These are phyloP conservation scores for Heliornis fulica DNA, from an alignment of 2,113 vertebrate genomes.

Conservation along the genomic window DNA sequence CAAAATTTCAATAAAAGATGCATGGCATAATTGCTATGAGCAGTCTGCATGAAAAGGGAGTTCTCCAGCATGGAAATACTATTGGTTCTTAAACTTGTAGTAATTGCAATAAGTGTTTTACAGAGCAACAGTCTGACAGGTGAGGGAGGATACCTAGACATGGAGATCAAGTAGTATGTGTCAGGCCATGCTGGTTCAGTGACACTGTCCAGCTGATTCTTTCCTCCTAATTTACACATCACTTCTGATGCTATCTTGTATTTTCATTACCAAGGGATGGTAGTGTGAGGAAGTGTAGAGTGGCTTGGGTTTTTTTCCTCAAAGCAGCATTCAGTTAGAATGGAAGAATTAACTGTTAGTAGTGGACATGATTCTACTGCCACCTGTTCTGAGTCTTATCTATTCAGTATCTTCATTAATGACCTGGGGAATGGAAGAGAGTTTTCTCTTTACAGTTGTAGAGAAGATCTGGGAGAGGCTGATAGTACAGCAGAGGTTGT, in stretches of 20 bases:
- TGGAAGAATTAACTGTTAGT: neutral
- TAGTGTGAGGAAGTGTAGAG: neutral
- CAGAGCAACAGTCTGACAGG: neutral
- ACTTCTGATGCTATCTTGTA: neutral
- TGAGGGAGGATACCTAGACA: neutral
- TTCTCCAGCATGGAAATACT: neutral
- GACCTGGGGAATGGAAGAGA: neutral
- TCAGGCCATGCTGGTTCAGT: neutral
- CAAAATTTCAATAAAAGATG: neutral
- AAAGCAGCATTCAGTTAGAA: neutral
- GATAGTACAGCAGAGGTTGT: neutral
- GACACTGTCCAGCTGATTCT: neutral
- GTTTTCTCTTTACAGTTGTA: neutral
- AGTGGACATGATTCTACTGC: fast-evolving
- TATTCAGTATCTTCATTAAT: neutral
- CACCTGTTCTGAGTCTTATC: neutral
- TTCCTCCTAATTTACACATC: neutral
- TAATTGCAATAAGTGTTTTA: neutral
- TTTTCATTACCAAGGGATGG: neutral
- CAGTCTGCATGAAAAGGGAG: neutral
- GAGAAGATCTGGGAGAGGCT: neutral
- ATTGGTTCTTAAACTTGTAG: neutral
- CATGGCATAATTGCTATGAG: neutral
- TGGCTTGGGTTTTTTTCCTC: neutral
- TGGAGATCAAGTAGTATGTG: neutral